Evolutionary conservation across 2,797 vertebrate genomes (phyloP).

Genomic region (Tarsius wallacei): DNA sequence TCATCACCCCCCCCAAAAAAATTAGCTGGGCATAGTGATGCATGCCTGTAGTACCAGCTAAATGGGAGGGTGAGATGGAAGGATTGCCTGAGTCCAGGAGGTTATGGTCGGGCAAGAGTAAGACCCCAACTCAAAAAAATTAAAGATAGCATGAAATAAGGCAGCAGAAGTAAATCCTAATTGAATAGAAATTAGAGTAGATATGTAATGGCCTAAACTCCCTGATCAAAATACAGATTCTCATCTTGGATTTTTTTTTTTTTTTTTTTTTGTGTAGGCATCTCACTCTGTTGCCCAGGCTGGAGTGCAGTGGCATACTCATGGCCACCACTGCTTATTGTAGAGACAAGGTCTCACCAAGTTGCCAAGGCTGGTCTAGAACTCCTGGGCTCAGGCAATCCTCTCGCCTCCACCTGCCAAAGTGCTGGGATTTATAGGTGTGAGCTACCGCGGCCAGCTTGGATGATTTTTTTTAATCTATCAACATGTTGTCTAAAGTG

Average conservation of each 20-base stretch:
- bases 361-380: too few species aligned
- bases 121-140: background rate
- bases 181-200: background rate
- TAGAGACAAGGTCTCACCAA: too few species aligned
- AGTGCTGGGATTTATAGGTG: too few species aligned
- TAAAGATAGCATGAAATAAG: background rate
- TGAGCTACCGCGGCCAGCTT: too few species aligned
- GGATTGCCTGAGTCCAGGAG: background rate
- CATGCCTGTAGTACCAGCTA: background rate
- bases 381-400: too few species aligned
- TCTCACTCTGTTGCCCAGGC: too few species aligned
- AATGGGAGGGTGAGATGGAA: background rate
- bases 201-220: background rate
- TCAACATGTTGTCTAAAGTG: constrained; percentile 4
- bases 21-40: background rate
- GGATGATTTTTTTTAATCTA: background rate
- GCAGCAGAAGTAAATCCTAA: background rate
- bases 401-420: too few species aligned
- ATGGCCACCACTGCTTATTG: too few species aligned
- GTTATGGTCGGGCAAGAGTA: background rate
- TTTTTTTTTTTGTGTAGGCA: too few species aligned
- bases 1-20: background rate
- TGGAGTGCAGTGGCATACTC: too few species aligned
- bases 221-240: constrained; percentile 7
- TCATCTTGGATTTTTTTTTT: background rate